These are phyloP conservation scores for Ischnura elegans DNA, from an alignment of 2,888 invertebrate genomes.

Conservation along the genomic window DNA sequence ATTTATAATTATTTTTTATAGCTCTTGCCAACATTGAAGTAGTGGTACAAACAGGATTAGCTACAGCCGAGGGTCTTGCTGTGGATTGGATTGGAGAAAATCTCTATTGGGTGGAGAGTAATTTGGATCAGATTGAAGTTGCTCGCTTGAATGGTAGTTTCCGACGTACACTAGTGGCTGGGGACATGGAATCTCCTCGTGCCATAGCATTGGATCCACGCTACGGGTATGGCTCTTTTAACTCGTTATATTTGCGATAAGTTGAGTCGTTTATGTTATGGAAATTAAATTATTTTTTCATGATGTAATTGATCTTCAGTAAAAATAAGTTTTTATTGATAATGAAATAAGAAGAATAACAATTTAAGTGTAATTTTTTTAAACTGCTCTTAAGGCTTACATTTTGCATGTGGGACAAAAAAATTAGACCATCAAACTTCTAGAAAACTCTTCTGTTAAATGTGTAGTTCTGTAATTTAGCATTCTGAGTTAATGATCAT, in stretches of 20 bases:
- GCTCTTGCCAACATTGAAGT: conserved; percentile 88
- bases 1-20: conserved; percentile 73
- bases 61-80: conserved; percentile 93
- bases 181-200: conserved; percentile 91
- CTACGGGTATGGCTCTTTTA: conserved; percentile 79
- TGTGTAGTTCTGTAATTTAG: too few species aligned
- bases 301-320: too few species aligned
- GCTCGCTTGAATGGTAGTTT: conserved; percentile 86
- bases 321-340: too few species aligned
- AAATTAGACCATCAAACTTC: too few species aligned
- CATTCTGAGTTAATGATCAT: too few species aligned
- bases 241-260: not conserved
- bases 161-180: conserved; percentile 88
- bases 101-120: conserved; percentile 93
- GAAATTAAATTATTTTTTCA: too few species aligned
- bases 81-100: conserved; percentile 94
- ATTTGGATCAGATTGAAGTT: conserved; percentile 91
- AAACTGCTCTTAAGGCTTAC: too few species aligned
- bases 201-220: conserved; percentile 91
- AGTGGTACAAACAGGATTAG: conserved; percentile 90
- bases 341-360: too few species aligned
- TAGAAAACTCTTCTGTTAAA: too few species aligned
- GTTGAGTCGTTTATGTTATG: too few species aligned
- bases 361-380: too few species aligned
- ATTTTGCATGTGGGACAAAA: too few species aligned